Evolutionary conservation across 2,113 vertebrate species (phyloP), one percentile per base, ranked within the genome.

Genomic region (Sander lucioperca): DNA sequence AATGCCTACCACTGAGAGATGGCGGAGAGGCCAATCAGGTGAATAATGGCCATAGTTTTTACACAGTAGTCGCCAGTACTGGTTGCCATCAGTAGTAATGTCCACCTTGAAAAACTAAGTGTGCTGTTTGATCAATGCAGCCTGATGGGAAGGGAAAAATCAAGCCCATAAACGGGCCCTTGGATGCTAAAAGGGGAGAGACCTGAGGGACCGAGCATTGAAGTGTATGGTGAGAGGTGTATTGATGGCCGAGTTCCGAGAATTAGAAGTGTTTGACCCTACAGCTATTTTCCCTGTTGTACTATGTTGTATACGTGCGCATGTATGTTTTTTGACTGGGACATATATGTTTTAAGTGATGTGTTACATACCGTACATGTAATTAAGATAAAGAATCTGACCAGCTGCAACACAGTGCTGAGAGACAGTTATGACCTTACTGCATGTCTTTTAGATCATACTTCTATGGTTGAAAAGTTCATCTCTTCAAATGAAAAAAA

Each of bases 111-210:
- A 92, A 92, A 91, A 89, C 89, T 93, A 93, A 94, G 93, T 91
- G 91, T 93, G 92, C 87, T 92, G 88, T 95, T 94, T 94, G 93
- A 94, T 94, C 92, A 92, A 93, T 94, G 92, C 89, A 68, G 92
- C 87, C 94, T 94, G 92, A 94, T 94, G 92, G 94, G 89, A 94
- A 94, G 87, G 71, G 91, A 88, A 94, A 94, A 95, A 94, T 95
- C 94, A 95, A 94, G 92, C 86, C 92, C 83, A 91, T 95, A 93
- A 94, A 92, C 90, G 74, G 92, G 93, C 92, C 94, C 93, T 94
- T 94, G 92, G 90, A 93, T 92, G 92, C 94, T 94, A 94, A 93
- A 94, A 95, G 80, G 73, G 89, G 91, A 90, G 90, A 88, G 92
- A 89, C 93, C 93, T 91, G 75, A 84, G 92, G 93, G 94, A 93